Base-by-base conservation (phyloP, 1,140 invertebrate genomes). In the Drosophila tani region DNA sequence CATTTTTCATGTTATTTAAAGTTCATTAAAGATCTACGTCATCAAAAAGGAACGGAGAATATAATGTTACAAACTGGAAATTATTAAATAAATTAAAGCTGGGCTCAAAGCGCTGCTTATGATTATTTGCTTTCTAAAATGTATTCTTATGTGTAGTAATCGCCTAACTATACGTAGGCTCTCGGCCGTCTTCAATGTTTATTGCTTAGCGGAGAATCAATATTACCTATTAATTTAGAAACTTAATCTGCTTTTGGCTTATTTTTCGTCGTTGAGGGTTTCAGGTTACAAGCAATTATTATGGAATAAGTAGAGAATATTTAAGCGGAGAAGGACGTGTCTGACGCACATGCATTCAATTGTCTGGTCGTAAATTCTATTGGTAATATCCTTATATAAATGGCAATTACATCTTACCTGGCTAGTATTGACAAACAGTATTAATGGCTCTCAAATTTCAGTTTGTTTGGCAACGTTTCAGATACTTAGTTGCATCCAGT, bases 1-100 rank as follows among this genome's bases (percentile, higher is more conserved):
- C 38, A 88, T 80, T 83, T 79, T 83, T 64, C 53, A 82, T 76
- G 75, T 86, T 80, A 87, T 73, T 86, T 83, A 82, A 86, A 82
- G 83, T 82, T 87, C 79, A 86, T 86, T 82, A 82, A 80, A 80
- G 59, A 74, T 80, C 29, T 49, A 74, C 62, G 67, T n/a, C 43
- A 53, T 43, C 70, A 62, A 41, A 19, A 65, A 24, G 45, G 29
- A 57, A 57, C 3, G 14, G 19, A 47, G 5, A 57, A 41, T 50
- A 35, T n/a, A 21, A 56, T 47, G 32, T n/a, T 15, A 15, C 17
- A 59, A 8, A n/a, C 38, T 63, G 27, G 12, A 40, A 40, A n/a
- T 24, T 0, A 56, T 24, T 9, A 50, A 51, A 32, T 50, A 19
- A 57, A 38, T 29, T n/a, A 3, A 51, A 41, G 6, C 47, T 6